phyloP scores from a whole-genome alignment of 2,797 vertebrate genomes.

The Sebastes wilsoni region DNA sequence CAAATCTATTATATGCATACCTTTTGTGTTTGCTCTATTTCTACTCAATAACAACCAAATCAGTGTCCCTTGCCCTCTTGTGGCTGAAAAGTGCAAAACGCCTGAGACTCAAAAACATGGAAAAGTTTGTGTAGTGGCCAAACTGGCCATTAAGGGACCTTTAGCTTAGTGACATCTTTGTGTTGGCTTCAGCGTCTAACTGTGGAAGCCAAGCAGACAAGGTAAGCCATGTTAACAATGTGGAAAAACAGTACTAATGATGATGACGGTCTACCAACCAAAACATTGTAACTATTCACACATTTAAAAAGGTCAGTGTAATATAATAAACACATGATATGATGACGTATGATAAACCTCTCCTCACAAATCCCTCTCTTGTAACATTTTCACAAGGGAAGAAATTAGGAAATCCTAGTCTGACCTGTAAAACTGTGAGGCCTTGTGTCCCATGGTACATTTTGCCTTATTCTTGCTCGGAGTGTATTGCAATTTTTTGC shows the following conservation, averaged over 20 bases:
- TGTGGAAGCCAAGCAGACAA: no score
- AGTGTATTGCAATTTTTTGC: conserved; percentile 12
- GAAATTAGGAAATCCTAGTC: conserved; percentile 7
- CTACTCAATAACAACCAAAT: no score
- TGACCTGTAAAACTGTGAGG: neutral
- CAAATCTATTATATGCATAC: no score
- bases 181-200: no score
- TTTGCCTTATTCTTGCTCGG: conserved; percentile 2
- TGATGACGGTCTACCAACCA: neutral
- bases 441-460: neutral
- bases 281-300: neutral
- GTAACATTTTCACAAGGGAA: neutral
- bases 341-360: neutral
- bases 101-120: no score
- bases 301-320: neutral
- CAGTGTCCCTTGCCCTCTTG: no score
- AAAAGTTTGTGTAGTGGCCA: no score
- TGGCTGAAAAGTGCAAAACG: no score
- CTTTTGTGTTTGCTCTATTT: no score
- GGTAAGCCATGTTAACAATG: neutral
- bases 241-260: neutral
- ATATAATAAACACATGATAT: no score
- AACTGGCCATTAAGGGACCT: no score
- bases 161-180: no score
- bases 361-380: neutral